These are phyloP conservation scores for Drosophila sp. DNA, from an alignment of 1,140 invertebrate genomes.

Conservation along the genomic window DNA sequence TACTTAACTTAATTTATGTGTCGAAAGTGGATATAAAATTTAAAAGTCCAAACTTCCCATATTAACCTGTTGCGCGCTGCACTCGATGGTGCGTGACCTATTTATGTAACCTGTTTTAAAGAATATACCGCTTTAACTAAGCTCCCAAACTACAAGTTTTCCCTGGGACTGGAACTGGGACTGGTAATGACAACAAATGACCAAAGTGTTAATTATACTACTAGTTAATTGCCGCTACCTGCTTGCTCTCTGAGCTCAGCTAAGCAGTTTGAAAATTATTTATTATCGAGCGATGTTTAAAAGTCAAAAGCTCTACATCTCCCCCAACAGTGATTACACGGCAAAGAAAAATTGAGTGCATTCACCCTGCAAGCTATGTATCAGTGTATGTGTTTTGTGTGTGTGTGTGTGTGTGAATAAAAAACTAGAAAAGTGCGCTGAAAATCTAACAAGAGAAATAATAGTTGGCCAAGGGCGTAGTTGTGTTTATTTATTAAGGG, in stretches of 20 bases:
- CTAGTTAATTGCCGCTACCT: constrained; percentile 24
- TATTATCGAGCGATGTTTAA: constrained; percentile 48
- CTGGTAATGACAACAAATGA: constrained; percentile 28
- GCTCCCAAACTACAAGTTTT: constrained; percentile 49
- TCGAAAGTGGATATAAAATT: constrained; percentile 33
- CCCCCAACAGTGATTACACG: constrained; percentile 24
- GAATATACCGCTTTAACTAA: constrained; percentile 63
- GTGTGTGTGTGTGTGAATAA: constrained; percentile 39
- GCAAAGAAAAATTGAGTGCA: constrained; percentile 66
- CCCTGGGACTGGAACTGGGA: constrained; percentile 38
- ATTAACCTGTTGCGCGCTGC: constrained; percentile 73
- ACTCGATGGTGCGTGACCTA: constrained; percentile 79
- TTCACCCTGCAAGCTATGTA: constrained; percentile 64
- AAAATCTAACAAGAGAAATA: constrained; percentile 45
- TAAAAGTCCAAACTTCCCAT: constrained; percentile 48
- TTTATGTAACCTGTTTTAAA: constrained; percentile 83
- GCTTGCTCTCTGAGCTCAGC: background rate
- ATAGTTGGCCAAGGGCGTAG: constrained; percentile 65
- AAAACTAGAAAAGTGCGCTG: constrained; percentile 57
- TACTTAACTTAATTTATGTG: constrained; percentile 18
- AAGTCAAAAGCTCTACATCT: constrained; percentile 42
- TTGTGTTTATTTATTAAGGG: constrained; percentile 37
- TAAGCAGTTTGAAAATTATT: constrained; percentile 21
- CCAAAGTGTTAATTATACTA: constrained; percentile 56
- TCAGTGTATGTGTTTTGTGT: constrained; percentile 22